Evolutionary conservation across 2,888 invertebrate genomes (phyloP).

Genomic region (Drosophila birchii): DNA sequence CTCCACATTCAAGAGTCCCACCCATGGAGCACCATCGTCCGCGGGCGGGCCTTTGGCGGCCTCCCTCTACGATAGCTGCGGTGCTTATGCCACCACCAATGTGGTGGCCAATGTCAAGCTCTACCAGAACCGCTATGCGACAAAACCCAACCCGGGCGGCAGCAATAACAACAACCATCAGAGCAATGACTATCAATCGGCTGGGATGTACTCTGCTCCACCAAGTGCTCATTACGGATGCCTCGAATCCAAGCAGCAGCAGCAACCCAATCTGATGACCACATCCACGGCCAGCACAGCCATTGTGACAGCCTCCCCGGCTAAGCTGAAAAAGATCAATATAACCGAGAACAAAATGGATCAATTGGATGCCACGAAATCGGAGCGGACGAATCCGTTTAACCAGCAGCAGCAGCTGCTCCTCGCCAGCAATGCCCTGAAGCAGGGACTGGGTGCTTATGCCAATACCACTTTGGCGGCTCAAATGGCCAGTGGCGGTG

Average conservation of each 20-base stretch:
- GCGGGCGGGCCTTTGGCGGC: slow-evolving; percentile 46
- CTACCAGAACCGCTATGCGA: slow-evolving; percentile 84
- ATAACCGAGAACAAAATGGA: slow-evolving; percentile 84
- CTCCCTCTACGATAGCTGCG: slow-evolving; percentile 84
- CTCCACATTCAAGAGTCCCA: slow-evolving; percentile 85
- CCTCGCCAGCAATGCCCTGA: slow-evolving; percentile 82
- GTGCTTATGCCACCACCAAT: slow-evolving; percentile 85
- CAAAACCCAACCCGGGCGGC: slow-evolving; percentile 60
- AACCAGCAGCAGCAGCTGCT: slow-evolving; percentile 82
- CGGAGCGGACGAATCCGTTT: slow-evolving; percentile 69
- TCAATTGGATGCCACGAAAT: slow-evolving; percentile 35
- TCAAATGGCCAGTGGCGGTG: slow-evolving; percentile 80
- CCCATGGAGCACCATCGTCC: slow-evolving; percentile 66
- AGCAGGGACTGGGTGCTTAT: slow-evolving; percentile 82
- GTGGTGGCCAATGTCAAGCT: slow-evolving; percentile 84
- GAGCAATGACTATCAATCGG: slow-evolving; percentile 78
- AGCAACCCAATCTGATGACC: slow-evolving; percentile 78
- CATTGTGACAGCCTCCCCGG: slow-evolving; percentile 70
- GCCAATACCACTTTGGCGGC: slow-evolving; percentile 81
- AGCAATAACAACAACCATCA: slow-evolving; percentile 61
- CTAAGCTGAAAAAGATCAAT: slow-evolving; percentile 82
- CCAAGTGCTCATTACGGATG: slow-evolving; percentile 84
- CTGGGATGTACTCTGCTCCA: slow-evolving; percentile 84
- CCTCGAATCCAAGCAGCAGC: slow-evolving; percentile 52
- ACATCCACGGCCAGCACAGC: slow-evolving; percentile 82